Evolutionary conservation across 2,888 invertebrate species (phyloP).

Genomic region (Hyposoter didymator): DNA sequence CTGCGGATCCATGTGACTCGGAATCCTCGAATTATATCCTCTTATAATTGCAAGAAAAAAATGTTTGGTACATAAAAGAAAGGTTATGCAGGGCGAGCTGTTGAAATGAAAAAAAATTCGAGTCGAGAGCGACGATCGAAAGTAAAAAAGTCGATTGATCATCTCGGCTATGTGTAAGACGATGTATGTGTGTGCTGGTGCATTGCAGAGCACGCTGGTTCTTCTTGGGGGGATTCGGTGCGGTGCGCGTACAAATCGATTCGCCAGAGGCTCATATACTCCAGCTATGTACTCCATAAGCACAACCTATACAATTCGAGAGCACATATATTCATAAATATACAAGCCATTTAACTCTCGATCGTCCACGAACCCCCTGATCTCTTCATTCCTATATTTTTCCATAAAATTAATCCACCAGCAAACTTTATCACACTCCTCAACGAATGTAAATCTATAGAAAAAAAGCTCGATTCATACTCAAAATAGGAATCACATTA

Average conservation of each 20-base stretch:
- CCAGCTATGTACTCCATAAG: slow-evolving; percentile 40
- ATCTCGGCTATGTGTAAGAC: background rate
- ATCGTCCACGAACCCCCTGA: background rate
- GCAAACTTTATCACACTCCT: background rate
- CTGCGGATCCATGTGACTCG: background rate
- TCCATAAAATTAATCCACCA: background rate
- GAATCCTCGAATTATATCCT: background rate
- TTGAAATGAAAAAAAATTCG: slow-evolving; percentile 7
- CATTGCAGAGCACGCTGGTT: slow-evolving; percentile 54
- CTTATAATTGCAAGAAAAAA: slow-evolving; percentile 18
- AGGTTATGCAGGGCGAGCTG: background rate
- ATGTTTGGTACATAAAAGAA: background rate
- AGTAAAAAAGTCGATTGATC: slow-evolving; percentile 29
- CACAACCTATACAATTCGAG: slow-evolving; percentile 16
- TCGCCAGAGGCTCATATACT: slow-evolving; percentile 47
- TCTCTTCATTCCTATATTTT: background rate
- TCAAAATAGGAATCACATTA: background rate
- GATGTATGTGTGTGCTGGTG: slow-evolving; percentile 47
- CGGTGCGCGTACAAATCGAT: slow-evolving; percentile 60
- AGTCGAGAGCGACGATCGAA: slow-evolving; percentile 37
- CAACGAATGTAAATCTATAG: background rate
- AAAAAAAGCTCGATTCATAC: background rate
- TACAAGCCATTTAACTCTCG: background rate
- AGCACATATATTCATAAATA: slow-evolving; percentile 8
- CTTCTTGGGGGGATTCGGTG: slow-evolving; percentile 55